A percentile compares a stretch with the other conserved stretches of the same genome.
These are phyloP conservation scores for Homarus americanus DNA, from an alignment of 1,140 invertebrate species.

Conservation along the genomic window DNA sequence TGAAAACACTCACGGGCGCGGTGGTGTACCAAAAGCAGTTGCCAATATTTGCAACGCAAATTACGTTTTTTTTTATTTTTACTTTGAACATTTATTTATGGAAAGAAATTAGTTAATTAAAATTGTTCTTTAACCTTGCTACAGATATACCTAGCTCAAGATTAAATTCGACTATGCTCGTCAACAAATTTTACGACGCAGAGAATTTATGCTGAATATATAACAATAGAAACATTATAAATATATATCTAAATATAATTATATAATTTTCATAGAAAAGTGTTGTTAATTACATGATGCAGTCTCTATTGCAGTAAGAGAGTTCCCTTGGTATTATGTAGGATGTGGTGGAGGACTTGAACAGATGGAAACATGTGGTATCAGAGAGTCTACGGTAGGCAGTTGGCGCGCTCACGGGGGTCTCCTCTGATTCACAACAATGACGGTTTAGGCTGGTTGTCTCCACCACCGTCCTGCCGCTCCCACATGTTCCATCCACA, in stretches of 20 bases:
- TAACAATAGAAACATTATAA: background rate
- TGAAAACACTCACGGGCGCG: slow-evolving; percentile 42
- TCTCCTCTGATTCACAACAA: background rate
- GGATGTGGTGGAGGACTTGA: too few species aligned
- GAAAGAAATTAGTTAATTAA: background rate
- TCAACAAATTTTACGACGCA: background rate
- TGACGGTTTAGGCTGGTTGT: too few species aligned
- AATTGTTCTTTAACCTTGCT: background rate
- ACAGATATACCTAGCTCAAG: background rate
- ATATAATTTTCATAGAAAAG: too few species aligned
- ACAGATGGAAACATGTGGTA: background rate
- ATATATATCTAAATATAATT: background rate
- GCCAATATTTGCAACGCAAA: slow-evolving; percentile 51
- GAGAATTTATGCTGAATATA: background rate
- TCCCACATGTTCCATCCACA: background rate
- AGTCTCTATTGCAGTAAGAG: too few species aligned
- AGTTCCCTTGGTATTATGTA: too few species aligned
- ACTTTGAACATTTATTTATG: background rate
- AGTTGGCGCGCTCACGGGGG: slow-evolving; percentile 15
- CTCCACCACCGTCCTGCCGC: background rate
- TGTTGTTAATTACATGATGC: too few species aligned
- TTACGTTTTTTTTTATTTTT: slow-evolving; percentile 25
- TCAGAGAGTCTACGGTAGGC: background rate
- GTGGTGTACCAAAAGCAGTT: slow-evolving; percentile 17
- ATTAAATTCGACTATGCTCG: background rate